Evolutionary conservation across 30 jellyfish, hydroid and myxozoan genomes (phyloP).

Genomic region (Phacellophora camtschatica): DNA sequence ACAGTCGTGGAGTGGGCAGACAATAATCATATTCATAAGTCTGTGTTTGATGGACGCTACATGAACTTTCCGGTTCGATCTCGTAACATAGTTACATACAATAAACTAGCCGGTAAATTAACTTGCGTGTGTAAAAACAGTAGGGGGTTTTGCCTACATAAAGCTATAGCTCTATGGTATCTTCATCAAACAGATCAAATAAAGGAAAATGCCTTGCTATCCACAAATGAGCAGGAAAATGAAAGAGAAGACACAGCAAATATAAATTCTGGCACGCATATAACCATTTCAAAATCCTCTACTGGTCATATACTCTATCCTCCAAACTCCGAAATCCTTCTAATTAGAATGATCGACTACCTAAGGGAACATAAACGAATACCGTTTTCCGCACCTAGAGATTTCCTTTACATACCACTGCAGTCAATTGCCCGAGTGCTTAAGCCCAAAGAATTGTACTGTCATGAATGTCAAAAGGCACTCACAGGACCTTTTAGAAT

Average conservation of each 20-base stretch:
- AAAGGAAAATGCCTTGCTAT: not conserved
- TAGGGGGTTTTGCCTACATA: constrained; percentile 16
- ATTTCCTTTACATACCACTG: not conserved
- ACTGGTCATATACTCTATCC: no score
- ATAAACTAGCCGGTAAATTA: not conserved
- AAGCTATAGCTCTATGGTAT: constrained; percentile 46
- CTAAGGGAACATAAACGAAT: not conserved
- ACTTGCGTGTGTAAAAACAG: constrained; percentile 10
- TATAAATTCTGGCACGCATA: not conserved
- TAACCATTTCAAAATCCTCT: no score
- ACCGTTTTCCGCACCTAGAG: not conserved
- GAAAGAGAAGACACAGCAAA: not conserved
- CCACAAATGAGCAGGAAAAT: not conserved
- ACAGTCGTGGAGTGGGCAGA: constrained; percentile 10
- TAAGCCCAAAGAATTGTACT: constrained; percentile 3
- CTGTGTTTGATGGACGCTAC: constrained; percentile 3
- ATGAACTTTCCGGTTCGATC: not conserved
- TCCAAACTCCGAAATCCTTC: not conserved
- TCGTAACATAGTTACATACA: constrained; percentile 5
- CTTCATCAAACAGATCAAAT: not conserved
- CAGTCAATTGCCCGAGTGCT: not conserved
- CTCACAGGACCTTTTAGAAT: not conserved
- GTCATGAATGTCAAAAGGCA: not conserved
- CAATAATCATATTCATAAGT: not conserved
- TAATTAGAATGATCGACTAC: constrained; percentile 9